phyloP scores from a whole-genome alignment of 2,797 vertebrate species.

The Hylomyscus alleni region DNA sequence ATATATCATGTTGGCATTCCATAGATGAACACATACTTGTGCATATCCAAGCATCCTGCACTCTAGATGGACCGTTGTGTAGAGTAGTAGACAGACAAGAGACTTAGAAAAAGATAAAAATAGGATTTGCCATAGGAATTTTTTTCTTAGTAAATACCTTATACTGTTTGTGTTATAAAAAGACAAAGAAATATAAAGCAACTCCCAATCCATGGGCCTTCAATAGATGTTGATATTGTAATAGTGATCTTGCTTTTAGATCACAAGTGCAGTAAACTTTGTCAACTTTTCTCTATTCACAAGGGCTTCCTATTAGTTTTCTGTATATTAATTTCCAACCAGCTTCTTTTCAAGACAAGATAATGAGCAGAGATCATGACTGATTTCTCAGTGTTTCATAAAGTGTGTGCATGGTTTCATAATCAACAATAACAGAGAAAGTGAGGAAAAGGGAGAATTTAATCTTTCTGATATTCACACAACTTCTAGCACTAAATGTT shows the following conservation, averaged over 20 bases:
- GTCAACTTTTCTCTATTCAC: background rate
- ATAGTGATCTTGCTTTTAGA: conserved; percentile 5
- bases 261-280: background rate
- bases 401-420: background rate
- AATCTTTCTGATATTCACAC: background rate
- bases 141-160: conserved; percentile 18
- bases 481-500: background rate
- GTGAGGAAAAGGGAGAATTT: background rate
- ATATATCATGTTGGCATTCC: background rate
- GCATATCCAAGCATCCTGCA: background rate
- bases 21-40: background rate
- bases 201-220: background rate
- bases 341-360: conserved; percentile 45
- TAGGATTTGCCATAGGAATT: background rate
- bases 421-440: background rate
- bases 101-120: background rate
- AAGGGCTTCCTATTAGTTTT: conserved; percentile 12
- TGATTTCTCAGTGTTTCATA: background rate
- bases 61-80: background rate
- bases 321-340: background rate
- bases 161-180: conserved; percentile 18
- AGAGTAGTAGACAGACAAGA: background rate
- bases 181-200: conserved; percentile 22
- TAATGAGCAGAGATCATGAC: background rate
- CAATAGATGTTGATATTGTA: conserved; percentile 44